phyloP scores from a whole-genome alignment of 2,888 invertebrate species.

The Aricia artaxerxes region DNA sequence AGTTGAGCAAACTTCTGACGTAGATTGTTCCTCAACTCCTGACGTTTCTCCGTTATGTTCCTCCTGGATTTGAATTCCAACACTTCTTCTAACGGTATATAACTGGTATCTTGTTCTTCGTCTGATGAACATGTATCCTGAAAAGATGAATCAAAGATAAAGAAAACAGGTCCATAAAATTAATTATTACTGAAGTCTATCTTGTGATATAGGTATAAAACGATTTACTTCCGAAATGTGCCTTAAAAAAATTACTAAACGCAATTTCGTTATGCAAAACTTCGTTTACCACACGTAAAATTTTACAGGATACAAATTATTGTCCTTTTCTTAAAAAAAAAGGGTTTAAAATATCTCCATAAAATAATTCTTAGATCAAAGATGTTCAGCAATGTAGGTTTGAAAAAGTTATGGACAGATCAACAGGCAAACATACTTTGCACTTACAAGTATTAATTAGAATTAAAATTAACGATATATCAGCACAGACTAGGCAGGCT shows the following conservation, averaged over 20 bases:
- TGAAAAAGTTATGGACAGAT: too few species aligned
- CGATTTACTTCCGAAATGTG: too few species aligned
- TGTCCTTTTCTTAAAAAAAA: too few species aligned
- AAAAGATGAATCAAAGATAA: conserved; percentile 36
- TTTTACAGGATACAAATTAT: too few species aligned
- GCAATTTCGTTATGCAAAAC: too few species aligned
- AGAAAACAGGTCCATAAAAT: neutral
- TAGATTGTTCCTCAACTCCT: conserved; percentile 89
- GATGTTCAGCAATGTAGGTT: too few species aligned
- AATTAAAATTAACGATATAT: neutral
- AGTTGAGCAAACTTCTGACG: conserved; percentile 91
- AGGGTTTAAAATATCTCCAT: too few species aligned
- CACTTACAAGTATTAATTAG: neutral
- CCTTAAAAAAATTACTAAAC: too few species aligned
- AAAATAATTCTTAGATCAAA: too few species aligned
- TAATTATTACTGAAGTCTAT: neutral
- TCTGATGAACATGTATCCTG: conserved; percentile 90
- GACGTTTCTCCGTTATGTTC: conserved; percentile 89
- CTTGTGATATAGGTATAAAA: too few species aligned
- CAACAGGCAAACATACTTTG: too few species aligned
- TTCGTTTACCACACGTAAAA: too few species aligned
- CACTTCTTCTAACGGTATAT: conserved; percentile 94
- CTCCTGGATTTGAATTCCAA: conserved; percentile 91
- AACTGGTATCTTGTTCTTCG: conserved; percentile 87
- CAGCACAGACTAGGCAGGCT: neutral